These are phyloP conservation scores for Danaus chrysippus DNA, from an alignment of 2,888 invertebrate genomes.

Conservation along the genomic window DNA sequence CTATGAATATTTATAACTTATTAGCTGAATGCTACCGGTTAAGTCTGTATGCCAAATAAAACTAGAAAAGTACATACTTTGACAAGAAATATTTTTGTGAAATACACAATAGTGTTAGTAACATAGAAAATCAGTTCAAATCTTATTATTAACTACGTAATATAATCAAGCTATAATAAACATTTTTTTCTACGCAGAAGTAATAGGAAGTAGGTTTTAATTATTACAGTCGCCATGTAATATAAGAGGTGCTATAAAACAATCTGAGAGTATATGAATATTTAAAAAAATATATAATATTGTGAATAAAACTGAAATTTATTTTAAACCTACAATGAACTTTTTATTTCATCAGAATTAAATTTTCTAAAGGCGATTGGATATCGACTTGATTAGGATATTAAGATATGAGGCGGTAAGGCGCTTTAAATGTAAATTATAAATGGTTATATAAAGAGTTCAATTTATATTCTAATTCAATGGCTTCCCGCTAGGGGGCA, in stretches of 20 bases:
- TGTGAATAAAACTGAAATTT: too few species aligned
- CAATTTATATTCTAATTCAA: conserved; percentile 74
- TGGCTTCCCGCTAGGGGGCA: conserved; percentile 57
- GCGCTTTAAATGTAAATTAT: conserved; percentile 71
- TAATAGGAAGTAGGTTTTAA: too few species aligned
- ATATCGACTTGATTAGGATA: conserved; percentile 12
- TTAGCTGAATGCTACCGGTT: conserved; percentile 62
- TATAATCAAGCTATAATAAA: too few species aligned
- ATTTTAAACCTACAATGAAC: not conserved
- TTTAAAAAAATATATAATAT: too few species aligned
- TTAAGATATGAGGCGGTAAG: conserved; percentile 24
- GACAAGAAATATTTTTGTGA: conserved; percentile 3
- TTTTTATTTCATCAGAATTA: conserved; percentile 4
- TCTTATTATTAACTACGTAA: too few species aligned
- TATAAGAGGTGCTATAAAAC: too few species aligned
- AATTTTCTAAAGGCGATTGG: conserved; percentile 4
- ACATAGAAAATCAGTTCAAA: too few species aligned
- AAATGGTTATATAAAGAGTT: conserved; percentile 73
- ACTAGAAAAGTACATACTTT: conserved; percentile 10
- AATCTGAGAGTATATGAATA: too few species aligned
- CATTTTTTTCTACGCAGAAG: too few species aligned
- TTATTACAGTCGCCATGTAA: too few species aligned
- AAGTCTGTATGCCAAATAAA: conserved; percentile 42
- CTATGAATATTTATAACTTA: conserved; percentile 77
- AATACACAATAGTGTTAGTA: not conserved